Conservation (phyloP, 2,113 vertebrate genomes). For the Lontra canadensis region DNA sequence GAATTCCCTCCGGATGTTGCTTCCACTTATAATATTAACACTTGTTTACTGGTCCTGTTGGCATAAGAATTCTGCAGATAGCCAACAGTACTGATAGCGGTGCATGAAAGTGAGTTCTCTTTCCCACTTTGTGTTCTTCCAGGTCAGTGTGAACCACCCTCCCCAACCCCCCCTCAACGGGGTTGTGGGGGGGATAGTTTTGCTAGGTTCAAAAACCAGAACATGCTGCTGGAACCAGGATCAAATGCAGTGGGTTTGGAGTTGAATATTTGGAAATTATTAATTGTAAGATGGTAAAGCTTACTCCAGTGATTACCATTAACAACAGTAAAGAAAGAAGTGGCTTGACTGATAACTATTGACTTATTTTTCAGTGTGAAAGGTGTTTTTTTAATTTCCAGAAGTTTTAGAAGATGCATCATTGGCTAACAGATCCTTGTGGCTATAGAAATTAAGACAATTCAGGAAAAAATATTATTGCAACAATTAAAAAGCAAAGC, state of each 20-base stretch:
- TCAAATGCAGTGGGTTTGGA: not conserved
- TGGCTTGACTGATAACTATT: slow-evolving; percentile 34
- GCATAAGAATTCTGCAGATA: slow-evolving; percentile 83
- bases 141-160: not conserved
- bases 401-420: slow-evolving; percentile 54
- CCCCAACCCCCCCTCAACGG: too few relatives aligned
- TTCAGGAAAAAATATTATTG: slow-evolving; percentile 31
- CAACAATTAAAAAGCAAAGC: not conserved
- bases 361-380: slow-evolving; percentile 49
- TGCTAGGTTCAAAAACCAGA: slow-evolving; percentile 27
- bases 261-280: slow-evolving; percentile 47
- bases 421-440: slow-evolving; percentile 29
- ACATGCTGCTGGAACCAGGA: not conserved
- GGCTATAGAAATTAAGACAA: not conserved
- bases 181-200: not conserved
- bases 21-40: slow-evolving; percentile 86
- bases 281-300: slow-evolving; percentile 35
- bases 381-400: slow-evolving; percentile 49
- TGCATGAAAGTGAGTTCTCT: slow-evolving; percentile 40
- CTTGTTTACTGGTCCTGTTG: slow-evolving; percentile 86
- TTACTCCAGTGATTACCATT: slow-evolving; percentile 24
- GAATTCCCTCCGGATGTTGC: slow-evolving; percentile 79
- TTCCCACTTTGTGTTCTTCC: not conserved
- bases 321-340: not conserved
- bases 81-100: slow-evolving; percentile 70